Percentiles rank a stretch among this genome's conserved stretches.
Conservation (phyloP, 2,797 vertebrate genomes). For the Galago senegalensis region DNA sequence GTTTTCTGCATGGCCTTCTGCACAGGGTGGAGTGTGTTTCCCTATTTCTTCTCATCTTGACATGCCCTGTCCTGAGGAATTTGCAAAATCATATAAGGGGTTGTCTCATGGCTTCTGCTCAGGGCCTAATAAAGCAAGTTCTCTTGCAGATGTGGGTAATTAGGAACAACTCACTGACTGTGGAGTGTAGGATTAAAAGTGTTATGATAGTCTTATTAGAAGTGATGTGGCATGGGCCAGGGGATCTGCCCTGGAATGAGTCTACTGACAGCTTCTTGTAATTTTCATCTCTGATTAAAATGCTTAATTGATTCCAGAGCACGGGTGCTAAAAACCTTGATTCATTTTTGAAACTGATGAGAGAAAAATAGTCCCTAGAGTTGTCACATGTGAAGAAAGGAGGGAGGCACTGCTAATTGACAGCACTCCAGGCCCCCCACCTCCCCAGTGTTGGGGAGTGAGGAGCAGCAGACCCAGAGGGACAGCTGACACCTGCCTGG, state of each 20-base stretch:
- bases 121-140: neutral
- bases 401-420: neutral
- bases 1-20: neutral
- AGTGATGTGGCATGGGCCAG: constrained; percentile 35
- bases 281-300: constrained; percentile 60
- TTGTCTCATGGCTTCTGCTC: neutral
- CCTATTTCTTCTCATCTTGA: neutral
- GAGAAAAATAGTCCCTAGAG: constrained; percentile 9
- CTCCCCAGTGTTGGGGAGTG: neutral
- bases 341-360: neutral
- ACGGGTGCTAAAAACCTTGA: neutral
- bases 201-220: constrained; percentile 58
- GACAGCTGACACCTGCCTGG: neutral
- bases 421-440: neutral
- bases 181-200: neutral
- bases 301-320: constrained; percentile 45
- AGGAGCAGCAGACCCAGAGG: accelerated
- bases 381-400: neutral
- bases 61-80: neutral
- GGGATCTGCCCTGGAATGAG: neutral
- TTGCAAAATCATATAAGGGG: neutral
- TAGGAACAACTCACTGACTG: constrained; percentile 12
- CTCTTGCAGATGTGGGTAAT: neutral
- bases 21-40: neutral
- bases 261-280: neutral